These are phyloP conservation scores for Agonum fuliginosum DNA, from an alignment of 2,888 invertebrate genomes.

Conservation along the genomic window DNA sequence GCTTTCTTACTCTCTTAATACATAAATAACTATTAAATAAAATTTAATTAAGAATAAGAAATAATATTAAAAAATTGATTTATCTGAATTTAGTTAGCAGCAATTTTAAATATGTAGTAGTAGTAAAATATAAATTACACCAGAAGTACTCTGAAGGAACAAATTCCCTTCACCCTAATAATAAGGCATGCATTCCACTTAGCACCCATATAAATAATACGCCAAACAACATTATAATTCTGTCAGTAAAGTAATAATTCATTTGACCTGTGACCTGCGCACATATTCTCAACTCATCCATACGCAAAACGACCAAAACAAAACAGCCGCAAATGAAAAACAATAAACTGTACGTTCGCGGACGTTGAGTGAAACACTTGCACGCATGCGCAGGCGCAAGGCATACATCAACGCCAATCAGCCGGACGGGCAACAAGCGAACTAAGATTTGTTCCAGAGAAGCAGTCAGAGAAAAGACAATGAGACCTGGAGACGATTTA, in stretches of 20 bases:
- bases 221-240: constrained; percentile 46
- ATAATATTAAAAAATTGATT: too few species aligned
- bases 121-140: too few species aligned
- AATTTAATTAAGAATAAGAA: too few species aligned
- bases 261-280: constrained; percentile 48
- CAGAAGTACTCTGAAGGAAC: too few species aligned
- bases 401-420: constrained; percentile 58
- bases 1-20: too few species aligned
- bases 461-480: too few species aligned
- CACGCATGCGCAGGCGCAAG: constrained; percentile 55
- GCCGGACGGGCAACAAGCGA: background rate
- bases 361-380: constrained; percentile 26
- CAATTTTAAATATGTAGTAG: too few species aligned
- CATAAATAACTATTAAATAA: too few species aligned
- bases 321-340: constrained; percentile 18
- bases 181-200: constrained; percentile 12
- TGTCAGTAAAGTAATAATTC: constrained; percentile 56
- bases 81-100: too few species aligned
- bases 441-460: too few species aligned
- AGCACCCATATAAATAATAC: constrained; percentile 25
- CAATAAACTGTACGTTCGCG: constrained; percentile 29
- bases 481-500: too few species aligned
- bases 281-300: constrained; percentile 48
- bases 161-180: too few species aligned
- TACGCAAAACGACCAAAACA: constrained; percentile 42